Conservation (phyloP, 2,888 invertebrate genomes). For the Steinernema scapterisci region DNA sequence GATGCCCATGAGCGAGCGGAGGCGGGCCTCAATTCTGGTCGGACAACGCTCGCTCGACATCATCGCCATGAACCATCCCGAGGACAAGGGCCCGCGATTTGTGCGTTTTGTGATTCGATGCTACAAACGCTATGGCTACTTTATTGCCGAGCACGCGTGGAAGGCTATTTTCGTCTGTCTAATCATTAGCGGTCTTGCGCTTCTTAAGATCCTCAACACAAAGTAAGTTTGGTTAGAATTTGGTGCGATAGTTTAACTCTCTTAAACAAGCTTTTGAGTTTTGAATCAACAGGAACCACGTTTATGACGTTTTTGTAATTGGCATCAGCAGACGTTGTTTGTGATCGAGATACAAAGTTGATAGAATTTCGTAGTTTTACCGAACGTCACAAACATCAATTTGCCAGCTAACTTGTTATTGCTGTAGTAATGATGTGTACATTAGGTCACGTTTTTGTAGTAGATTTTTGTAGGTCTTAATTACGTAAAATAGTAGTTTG, state of each 20-base stretch:
- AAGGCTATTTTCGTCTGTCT: constrained; percentile 58
- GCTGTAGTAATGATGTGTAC: too few relatives aligned
- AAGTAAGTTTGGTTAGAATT: constrained; percentile 38
- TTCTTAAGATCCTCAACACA: constrained; percentile 56
- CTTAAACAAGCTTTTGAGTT: too few relatives aligned
- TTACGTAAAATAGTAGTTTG: too few relatives aligned
- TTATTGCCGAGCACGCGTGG: constrained; percentile 62
- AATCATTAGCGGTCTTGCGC: constrained; percentile 51
- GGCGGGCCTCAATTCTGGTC: constrained; percentile 60
- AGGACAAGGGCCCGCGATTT: constrained; percentile 57
- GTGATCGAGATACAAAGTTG: too few relatives aligned
- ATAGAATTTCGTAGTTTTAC: too few relatives aligned
- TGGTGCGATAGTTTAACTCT: background rate
- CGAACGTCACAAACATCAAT: too few relatives aligned
- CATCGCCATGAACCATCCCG: constrained; percentile 51
- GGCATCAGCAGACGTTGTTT: too few relatives aligned
- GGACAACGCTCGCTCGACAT: constrained; percentile 63
- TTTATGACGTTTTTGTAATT: too few relatives aligned
- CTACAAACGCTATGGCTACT: constrained; percentile 62
- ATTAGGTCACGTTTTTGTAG: too few relatives aligned
- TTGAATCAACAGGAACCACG: too few relatives aligned
- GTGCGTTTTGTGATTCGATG: constrained; percentile 62
- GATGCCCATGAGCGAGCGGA: constrained; percentile 47
- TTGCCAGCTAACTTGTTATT: too few relatives aligned
- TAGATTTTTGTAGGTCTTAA: too few relatives aligned